phyloP scores from a whole-genome alignment of 2,888 invertebrate genomes.

The Drosophila multiciliata region DNA sequence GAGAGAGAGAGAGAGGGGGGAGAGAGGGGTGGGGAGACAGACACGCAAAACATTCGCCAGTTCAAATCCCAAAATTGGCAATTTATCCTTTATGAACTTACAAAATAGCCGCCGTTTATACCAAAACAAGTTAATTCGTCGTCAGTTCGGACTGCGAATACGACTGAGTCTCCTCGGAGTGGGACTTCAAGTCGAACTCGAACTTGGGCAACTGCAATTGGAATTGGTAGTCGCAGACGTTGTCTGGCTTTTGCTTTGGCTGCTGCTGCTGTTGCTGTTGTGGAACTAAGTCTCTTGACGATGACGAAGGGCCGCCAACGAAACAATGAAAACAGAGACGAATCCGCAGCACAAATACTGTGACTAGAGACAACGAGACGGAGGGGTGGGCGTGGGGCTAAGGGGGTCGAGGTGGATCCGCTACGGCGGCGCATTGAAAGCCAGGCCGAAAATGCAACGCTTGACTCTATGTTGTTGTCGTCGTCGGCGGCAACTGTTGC shows the following conservation, averaged over 20 bases:
- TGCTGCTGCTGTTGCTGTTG: constrained; percentile 1
- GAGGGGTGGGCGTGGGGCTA: not conserved
- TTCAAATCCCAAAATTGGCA: constrained; percentile 83
- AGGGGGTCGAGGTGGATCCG: constrained; percentile 35
- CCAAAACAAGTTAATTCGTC: constrained; percentile 83
- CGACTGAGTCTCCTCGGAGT: constrained; percentile 23
- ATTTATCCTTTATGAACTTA: constrained; percentile 83
- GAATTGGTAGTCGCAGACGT: constrained; percentile 40
- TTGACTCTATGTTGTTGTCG: constrained; percentile 48
- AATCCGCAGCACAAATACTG: constrained; percentile 30
- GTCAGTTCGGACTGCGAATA: constrained; percentile 41
- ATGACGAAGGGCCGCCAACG: constrained; percentile 82
- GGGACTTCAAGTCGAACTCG: constrained; percentile 11
- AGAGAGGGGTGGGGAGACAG: constrained; percentile 29
- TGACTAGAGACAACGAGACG: constrained; percentile 33
- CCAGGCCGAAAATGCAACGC: constrained; percentile 81
- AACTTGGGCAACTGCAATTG: constrained; percentile 27
- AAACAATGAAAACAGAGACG: constrained; percentile 59
- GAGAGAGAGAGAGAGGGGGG: constrained; percentile 2
- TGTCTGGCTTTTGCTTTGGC: constrained; percentile 24
- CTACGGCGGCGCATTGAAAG: constrained; percentile 79
- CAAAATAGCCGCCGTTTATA: constrained; percentile 83
- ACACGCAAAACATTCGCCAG: constrained; percentile 80
- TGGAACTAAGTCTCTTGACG: constrained; percentile 54
- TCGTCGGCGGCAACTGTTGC: constrained; percentile 9